Evolutionary conservation across 2,797 vertebrate species (phyloP).

Genomic region (Intellagama lesueurii): DNA sequence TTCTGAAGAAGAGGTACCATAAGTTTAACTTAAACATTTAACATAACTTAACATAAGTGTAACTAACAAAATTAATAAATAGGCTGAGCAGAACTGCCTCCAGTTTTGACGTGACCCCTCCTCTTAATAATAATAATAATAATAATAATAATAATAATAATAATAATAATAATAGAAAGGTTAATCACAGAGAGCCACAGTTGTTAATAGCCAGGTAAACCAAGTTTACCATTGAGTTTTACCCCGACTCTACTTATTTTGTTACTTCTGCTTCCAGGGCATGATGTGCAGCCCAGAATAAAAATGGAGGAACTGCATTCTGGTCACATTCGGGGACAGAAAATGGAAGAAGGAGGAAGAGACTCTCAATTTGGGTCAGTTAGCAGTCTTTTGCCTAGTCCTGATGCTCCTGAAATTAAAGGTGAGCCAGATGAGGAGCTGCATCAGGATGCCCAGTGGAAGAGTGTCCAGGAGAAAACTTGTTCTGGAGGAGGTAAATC

Average conservation of each 20-base stretch:
- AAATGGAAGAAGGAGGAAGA: not conserved
- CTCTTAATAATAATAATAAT: no score
- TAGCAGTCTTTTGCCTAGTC: not conserved
- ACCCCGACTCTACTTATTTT: not conserved
- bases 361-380: not conserved
- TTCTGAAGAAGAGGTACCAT: no score
- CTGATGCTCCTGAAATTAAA: not conserved
- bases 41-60: no score
- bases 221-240: no score
- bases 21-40: no score
- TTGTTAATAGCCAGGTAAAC: no score
- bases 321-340: not conserved
- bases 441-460: not conserved
- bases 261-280: not conserved
- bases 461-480: not conserved
- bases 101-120: no score
- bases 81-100: no score
- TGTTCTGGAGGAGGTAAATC: not conserved
- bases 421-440: not conserved
- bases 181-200: no score
- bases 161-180: no score
- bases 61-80: no score
- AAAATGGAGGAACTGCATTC: not conserved
- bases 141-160: no score
- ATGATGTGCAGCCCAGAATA: not conserved